A percentile compares a stretch with the other conserved stretches of the same genome.
Conservation (phyloP, 1,140 invertebrate genomes). For the Schlechtendalia chinensis region DNA sequence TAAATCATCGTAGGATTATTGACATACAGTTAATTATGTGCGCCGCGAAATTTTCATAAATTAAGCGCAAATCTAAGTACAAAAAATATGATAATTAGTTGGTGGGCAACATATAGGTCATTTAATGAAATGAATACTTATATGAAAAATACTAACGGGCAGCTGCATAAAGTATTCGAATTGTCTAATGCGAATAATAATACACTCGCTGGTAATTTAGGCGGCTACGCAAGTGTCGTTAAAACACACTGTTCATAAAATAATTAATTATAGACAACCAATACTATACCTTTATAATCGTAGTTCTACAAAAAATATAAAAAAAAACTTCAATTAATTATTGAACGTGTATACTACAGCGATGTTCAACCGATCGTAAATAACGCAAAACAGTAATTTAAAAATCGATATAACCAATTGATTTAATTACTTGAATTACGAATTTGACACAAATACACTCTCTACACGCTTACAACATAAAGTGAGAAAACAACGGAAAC, state of each 20-base stretch:
- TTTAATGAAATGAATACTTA: not conserved
- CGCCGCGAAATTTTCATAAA: not conserved
- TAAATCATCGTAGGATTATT: conserved; percentile 35
- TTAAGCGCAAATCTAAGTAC: not conserved
- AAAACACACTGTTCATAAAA: not conserved
- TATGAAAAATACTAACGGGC: not conserved
- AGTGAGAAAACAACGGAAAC: too few relatives aligned
- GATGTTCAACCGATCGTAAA: too few relatives aligned
- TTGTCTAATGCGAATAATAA: not conserved
- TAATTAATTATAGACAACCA: not conserved
- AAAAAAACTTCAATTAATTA: not conserved
- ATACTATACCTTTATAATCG: conserved; percentile 26
- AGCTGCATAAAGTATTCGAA: not conserved
- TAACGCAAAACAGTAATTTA: not conserved
- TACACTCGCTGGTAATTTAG: not conserved
- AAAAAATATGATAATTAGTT: too few relatives aligned
- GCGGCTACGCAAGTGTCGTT: not conserved
- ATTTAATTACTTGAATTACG: not conserved
- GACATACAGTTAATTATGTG: not conserved
- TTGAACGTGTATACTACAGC: not conserved
- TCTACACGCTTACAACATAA: too few relatives aligned
- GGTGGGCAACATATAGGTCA: not conserved
- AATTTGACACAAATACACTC: not conserved
- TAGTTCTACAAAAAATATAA: not conserved
- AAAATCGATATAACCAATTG: not conserved